Percentiles rank a stretch among this genome's conserved stretches.
phyloP scores from a whole-genome alignment of 2,113 vertebrate genomes.

The Scalopus aquaticus region DNA sequence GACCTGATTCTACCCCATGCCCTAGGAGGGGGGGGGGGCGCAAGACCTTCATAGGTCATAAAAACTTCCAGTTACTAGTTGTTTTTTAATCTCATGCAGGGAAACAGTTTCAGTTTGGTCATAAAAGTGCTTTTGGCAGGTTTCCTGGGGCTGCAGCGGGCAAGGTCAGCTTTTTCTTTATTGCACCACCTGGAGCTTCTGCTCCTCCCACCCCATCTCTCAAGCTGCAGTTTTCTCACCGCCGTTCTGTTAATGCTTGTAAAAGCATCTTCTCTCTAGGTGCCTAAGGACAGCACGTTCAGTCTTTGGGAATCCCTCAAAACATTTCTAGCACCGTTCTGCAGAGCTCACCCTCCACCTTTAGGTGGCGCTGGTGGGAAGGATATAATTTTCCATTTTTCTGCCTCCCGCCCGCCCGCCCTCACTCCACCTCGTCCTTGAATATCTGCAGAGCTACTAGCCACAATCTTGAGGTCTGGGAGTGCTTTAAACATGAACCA shows the following conservation, averaged over 20 bases:
- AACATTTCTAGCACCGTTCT: not conserved
- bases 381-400: not conserved
- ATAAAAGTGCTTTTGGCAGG: not conserved
- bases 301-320: rapidly evolving
- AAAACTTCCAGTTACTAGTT: not conserved
- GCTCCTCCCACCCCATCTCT: not conserved
- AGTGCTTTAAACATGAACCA: not conserved
- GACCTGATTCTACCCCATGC: not conserved
- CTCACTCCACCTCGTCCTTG: not conserved
- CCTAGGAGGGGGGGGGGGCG: not conserved
- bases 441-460: not conserved
- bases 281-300: not conserved
- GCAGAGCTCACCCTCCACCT: not conserved
- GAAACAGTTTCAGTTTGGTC: not conserved
- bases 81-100: not conserved
- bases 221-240: not conserved
- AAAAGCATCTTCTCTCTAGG: rapidly evolving
- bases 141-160: not conserved
- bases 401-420: too few species aligned
- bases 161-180: not conserved
- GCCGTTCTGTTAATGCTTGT: not conserved
- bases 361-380: conserved; percentile 47
- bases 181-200: not conserved
- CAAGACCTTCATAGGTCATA: not conserved
- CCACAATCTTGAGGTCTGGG: not conserved